Percentiles rank a stretch among this genome's conserved stretches.
These are phyloP conservation scores for Tetragnatha montana DNA, from an alignment of 2,888 invertebrate species.

Conservation along the genomic window DNA sequence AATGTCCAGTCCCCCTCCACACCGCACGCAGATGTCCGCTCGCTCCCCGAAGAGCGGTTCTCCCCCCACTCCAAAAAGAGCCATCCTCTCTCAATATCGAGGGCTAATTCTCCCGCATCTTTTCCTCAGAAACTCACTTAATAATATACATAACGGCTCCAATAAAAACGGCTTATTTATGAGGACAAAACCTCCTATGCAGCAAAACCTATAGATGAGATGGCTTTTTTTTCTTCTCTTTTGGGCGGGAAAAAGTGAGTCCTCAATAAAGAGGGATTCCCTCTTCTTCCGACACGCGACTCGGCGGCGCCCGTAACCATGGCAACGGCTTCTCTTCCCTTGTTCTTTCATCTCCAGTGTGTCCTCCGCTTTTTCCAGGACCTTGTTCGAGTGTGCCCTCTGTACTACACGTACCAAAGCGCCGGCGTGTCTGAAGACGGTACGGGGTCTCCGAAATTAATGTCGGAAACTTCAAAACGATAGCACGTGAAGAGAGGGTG, in stretches of 20 bases:
- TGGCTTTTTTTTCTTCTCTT: constrained; percentile 29
- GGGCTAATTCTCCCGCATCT: not conserved
- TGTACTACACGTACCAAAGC: not conserved
- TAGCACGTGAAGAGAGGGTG: too few relatives aligned
- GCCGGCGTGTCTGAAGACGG: not conserved
- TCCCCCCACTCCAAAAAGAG: too few relatives aligned
- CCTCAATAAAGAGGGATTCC: constrained; percentile 14
- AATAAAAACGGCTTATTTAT: not conserved
- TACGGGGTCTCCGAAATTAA: too few relatives aligned
- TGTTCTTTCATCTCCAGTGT: constrained; percentile 32
- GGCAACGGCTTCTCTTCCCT: constrained; percentile 52
- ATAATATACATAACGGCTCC: not conserved
- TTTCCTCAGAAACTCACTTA: not conserved
- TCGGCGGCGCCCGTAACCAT: constrained; percentile 46
- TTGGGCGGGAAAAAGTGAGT: constrained; percentile 54
- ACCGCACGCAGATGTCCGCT: too few relatives aligned
- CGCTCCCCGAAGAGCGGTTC: too few relatives aligned
- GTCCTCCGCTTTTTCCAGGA: constrained; percentile 23
- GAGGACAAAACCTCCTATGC: constrained; percentile 6
- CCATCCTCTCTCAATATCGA: too few relatives aligned
- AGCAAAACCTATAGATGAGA: constrained; percentile 33
- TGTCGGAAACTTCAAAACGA: too few relatives aligned
- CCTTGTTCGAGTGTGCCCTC: not conserved
- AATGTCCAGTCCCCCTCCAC: too few relatives aligned
- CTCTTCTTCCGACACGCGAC: constrained; percentile 42